phyloP scores from a whole-genome alignment of 1,140 invertebrate genomes.

The Penaeus vannamei region DNA sequence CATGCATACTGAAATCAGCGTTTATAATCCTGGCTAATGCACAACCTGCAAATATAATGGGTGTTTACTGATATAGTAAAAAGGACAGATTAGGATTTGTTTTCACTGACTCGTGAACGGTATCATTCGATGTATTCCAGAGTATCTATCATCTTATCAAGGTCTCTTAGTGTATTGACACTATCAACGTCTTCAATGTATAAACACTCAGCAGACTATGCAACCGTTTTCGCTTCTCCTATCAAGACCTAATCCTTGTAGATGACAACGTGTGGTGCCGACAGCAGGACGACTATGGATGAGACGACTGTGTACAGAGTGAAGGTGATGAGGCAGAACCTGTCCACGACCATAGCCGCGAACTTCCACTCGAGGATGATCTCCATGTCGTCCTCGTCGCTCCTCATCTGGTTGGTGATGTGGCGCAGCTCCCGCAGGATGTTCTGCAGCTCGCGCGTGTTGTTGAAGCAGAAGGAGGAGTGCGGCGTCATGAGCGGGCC shows the following conservation, averaged over 20 bases:
- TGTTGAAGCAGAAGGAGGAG: slow-evolving; percentile 66
- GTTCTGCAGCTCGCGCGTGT: slow-evolving; percentile 68
- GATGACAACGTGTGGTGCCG: slow-evolving; percentile 95
- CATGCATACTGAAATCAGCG: too few species aligned
- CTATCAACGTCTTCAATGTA: too few species aligned
- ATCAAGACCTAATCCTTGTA: slow-evolving; percentile 53
- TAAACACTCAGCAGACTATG: neutral
- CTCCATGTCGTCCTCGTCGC: slow-evolving; percentile 91
- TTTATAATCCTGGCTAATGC: too few species aligned
- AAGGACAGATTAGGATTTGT: too few species aligned
- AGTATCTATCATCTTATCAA: too few species aligned
- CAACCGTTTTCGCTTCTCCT: neutral
- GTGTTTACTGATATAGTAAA: too few species aligned
- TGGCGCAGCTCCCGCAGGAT: slow-evolving; percentile 81
- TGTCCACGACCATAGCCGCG: slow-evolving; percentile 98
- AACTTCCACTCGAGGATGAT: slow-evolving; percentile 99
- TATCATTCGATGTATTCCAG: too few species aligned
- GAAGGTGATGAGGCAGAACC: slow-evolving; percentile 97
- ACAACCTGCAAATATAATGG: too few species aligned
- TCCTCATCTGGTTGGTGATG: slow-evolving; percentile 91
- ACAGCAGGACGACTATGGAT: slow-evolving; percentile 92
- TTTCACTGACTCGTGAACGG: too few species aligned
- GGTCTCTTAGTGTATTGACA: too few species aligned
- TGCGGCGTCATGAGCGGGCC: slow-evolving; percentile 56
- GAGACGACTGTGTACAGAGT: slow-evolving; percentile 96